Conservation (phyloP, 2,888 invertebrate species). For the Heterodera filipjevi region DNA sequence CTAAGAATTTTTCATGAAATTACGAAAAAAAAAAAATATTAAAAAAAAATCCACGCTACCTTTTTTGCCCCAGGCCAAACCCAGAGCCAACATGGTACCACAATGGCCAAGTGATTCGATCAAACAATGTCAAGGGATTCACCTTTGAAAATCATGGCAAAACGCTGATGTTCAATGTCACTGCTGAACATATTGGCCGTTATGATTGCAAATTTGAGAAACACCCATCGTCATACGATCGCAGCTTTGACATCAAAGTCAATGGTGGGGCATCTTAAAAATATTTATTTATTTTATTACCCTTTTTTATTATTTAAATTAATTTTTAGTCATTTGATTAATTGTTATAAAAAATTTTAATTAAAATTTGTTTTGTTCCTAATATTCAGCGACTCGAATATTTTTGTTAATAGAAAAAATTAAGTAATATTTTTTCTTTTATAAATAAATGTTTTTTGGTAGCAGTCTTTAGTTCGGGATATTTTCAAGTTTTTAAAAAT, state of each 20-base stretch:
- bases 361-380: too few relatives aligned
- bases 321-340: not conserved
- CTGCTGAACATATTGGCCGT: constrained; percentile 84
- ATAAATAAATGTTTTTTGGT: too few relatives aligned
- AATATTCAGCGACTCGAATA: too few relatives aligned
- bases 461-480: too few relatives aligned
- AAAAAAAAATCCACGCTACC: not conserved
- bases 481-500: too few relatives aligned
- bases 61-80: constrained; percentile 57
- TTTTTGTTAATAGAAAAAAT: too few relatives aligned
- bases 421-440: too few relatives aligned
- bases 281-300: constrained; percentile 21
- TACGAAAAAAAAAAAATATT: too few relatives aligned
- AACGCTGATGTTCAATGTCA: constrained; percentile 76
- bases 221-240: constrained; percentile 29
- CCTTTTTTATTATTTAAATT: constrained; percentile 17
- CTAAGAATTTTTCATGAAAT: too few relatives aligned
- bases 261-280: constrained; percentile 14
- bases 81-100: constrained; percentile 63
- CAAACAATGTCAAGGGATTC: constrained; percentile 56
- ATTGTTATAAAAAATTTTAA: too few relatives aligned
- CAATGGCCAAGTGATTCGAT: constrained; percentile 59
- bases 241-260: constrained; percentile 29
- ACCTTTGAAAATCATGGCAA: constrained; percentile 62
- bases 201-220: constrained; percentile 79